Conservation (phyloP, 2,888 invertebrate species). For the Cephus rjabovi region DNA sequence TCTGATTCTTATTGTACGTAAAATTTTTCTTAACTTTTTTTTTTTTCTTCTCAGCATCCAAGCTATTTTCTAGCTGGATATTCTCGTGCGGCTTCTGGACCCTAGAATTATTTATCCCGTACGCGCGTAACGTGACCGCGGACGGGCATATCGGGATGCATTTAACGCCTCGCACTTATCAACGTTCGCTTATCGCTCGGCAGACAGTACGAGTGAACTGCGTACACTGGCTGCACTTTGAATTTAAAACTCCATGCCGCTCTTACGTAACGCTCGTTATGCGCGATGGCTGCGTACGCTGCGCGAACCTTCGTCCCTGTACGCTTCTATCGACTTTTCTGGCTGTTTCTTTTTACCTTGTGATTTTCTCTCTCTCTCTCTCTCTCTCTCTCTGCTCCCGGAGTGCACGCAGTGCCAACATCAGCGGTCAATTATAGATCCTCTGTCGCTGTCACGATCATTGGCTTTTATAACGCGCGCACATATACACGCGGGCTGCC, state of each 20-base stretch:
- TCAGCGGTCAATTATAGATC: background rate
- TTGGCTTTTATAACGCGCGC: background rate
- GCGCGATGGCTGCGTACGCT: background rate
- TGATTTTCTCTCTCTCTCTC: background rate
- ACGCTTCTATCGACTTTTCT: too few species aligned
- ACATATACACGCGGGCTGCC: conserved; percentile 11
- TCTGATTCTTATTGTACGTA: background rate
- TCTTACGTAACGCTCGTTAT: background rate
- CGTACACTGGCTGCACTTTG: background rate
- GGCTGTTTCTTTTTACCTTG: background rate
- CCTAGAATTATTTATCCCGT: background rate
- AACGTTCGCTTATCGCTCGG: background rate
- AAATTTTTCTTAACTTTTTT: background rate
- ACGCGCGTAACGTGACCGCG: background rate
- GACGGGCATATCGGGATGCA: background rate
- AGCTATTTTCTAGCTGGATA: background rate
- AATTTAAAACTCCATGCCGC: background rate
- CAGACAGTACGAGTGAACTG: background rate
- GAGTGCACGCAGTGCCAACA: background rate
- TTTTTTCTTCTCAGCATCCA: background rate
- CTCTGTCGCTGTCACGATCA: background rate
- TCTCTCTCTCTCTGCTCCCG: background rate
- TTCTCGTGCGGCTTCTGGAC: background rate
- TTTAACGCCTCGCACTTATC: background rate
- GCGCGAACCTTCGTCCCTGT: background rate